These are phyloP conservation scores for Bombus waltoni DNA, from an alignment of 1,140 invertebrate genomes.

Conservation along the genomic window DNA sequence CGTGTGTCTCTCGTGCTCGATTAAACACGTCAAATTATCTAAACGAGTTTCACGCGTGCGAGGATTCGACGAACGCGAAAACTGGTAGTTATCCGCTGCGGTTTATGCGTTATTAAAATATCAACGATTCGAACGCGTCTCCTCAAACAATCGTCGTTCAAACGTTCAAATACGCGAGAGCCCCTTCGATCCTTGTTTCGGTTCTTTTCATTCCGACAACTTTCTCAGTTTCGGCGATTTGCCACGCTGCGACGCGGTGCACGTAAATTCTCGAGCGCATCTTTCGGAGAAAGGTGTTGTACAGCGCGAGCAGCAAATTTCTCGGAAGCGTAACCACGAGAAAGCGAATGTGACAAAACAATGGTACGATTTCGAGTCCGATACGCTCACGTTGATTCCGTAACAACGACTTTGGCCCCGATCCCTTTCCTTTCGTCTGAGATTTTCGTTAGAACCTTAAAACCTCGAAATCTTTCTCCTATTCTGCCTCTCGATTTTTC, in stretches of 20 bases:
- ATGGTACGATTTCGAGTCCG: neutral
- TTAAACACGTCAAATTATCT: constrained; percentile 38
- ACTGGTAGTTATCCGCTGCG: neutral
- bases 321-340: constrained; percentile 11
- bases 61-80: neutral
- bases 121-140: neutral
- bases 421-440: neutral
- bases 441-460: neutral
- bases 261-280: neutral
- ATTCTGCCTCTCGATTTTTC: too few species aligned
- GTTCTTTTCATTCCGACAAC: neutral
- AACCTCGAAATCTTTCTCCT: constrained; percentile 1
- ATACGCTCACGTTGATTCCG: neutral
- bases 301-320: neutral
- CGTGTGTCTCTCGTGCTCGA: neutral
- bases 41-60: constrained; percentile 27
- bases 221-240: constrained; percentile 7
- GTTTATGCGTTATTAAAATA: neutral
- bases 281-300: constrained; percentile 7
- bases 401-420: neutral
- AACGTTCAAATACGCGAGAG: neutral
- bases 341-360: constrained; percentile 17
- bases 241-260: neutral
- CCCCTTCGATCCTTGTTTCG: neutral
- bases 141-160: neutral